Conservation (phyloP, 1,140 invertebrate genomes). For the Drosophila simulans region DNA sequence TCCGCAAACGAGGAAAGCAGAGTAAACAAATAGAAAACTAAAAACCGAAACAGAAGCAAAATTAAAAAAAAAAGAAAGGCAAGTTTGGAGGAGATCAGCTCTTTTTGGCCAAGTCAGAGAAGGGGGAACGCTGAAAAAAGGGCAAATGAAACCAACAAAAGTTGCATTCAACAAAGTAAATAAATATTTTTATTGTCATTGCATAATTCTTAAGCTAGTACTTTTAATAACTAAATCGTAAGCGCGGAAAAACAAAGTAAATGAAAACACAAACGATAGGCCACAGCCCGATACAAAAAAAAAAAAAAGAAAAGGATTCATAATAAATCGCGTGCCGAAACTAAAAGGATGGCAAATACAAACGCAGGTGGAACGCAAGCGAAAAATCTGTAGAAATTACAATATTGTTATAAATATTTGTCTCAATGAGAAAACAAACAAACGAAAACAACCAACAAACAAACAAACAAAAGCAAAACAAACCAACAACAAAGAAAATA, state of each 20-base stretch:
- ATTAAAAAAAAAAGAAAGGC: constrained; percentile 7
- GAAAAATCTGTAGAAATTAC: constrained; percentile 66
- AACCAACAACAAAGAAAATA: constrained; percentile 66
- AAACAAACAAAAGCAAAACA: constrained; percentile 43
- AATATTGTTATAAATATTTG: constrained; percentile 83
- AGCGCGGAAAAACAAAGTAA: constrained; percentile 68
- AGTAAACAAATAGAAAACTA: not conserved
- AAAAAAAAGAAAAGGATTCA: not conserved
- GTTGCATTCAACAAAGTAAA: constrained; percentile 62
- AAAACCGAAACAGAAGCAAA: not conserved
- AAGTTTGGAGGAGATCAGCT: constrained; percentile 27
- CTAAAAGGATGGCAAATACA: constrained; percentile 20
- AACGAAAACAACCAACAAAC: constrained; percentile 27
- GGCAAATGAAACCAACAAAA: constrained; percentile 13
- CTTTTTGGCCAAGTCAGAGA: constrained; percentile 39
- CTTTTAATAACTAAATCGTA: constrained; percentile 78
- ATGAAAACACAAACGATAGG: constrained; percentile 43
- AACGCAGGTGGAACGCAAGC: constrained; percentile 9
- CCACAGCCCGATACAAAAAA: constrained; percentile 7
- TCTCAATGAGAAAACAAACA: constrained; percentile 74
- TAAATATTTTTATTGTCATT: constrained; percentile 82
- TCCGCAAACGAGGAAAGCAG: constrained; percentile 9
- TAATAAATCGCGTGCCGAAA: constrained; percentile 4
- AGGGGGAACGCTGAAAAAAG: constrained; percentile 17
- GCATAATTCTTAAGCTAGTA: constrained; percentile 82